A percentile compares a stretch with the other conserved stretches of the same genome.
phyloP scores from a whole-genome alignment of 2,113 vertebrate genomes.

The Microtus oregoni region DNA sequence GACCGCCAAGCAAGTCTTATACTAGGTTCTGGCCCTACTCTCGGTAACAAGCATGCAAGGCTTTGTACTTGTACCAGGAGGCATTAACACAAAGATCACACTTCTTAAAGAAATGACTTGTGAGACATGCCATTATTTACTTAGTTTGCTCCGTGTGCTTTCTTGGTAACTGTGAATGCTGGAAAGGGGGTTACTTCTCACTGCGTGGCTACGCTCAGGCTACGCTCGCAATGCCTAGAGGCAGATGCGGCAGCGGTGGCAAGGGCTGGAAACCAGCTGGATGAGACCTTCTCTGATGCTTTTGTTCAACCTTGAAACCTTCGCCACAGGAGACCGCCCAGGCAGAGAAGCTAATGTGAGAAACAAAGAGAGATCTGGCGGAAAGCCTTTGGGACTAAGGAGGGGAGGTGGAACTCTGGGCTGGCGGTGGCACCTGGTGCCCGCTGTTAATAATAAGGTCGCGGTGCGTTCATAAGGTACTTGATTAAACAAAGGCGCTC shows the following conservation, averaged over 20 bases:
- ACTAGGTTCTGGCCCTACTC: background rate
- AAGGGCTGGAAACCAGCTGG: background rate
- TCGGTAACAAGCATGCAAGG: background rate
- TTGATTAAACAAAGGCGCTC: background rate
- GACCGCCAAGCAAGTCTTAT: background rate
- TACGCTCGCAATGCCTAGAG: background rate
- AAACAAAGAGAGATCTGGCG: background rate
- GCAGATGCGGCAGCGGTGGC: too few relatives aligned
- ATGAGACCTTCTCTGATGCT: accelerated
- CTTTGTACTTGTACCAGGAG: background rate
- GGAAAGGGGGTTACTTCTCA: background rate
- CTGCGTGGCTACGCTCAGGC: background rate
- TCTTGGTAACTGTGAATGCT: background rate
- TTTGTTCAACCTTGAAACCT: background rate
- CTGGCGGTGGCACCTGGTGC: conserved; percentile 1
- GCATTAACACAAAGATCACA: background rate
- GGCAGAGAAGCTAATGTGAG: background rate
- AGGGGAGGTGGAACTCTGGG: background rate
- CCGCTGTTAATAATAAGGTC: background rate
- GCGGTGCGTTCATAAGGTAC: background rate
- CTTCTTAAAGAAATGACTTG: background rate
- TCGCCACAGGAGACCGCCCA: background rate
- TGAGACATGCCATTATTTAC: background rate
- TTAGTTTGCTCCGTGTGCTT: background rate
- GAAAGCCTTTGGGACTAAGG: conserved; percentile 25